A percentile compares a stretch with the other conserved stretches of the same genome.
Conservation (phyloP, 2,888 invertebrate species). For the Prosapia bicincta region DNA sequence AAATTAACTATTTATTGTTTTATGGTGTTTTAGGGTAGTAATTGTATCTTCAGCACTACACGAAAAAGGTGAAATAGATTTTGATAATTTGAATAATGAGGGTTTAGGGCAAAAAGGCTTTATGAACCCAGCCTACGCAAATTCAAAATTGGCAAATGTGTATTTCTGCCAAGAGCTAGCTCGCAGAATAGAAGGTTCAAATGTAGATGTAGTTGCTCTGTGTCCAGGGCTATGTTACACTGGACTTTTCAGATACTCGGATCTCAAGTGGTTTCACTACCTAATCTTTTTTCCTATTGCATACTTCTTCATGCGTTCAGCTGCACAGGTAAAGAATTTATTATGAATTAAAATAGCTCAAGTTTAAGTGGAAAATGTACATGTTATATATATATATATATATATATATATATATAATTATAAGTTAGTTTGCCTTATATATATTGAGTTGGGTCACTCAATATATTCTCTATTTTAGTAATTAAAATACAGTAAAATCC, state of each 20-base stretch:
- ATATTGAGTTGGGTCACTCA: too few species aligned
- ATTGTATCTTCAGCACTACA: constrained; percentile 68
- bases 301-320: constrained; percentile 65
- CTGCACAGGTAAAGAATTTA: constrained; percentile 67
- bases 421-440: too few species aligned
- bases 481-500: too few species aligned
- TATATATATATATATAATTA: too few species aligned
- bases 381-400: too few species aligned
- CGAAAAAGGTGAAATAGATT: constrained; percentile 63
- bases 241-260: constrained; percentile 63
- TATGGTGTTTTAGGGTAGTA: constrained; percentile 60
- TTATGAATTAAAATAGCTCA: constrained; percentile 20
- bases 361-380: too few species aligned
- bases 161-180: constrained; percentile 67
- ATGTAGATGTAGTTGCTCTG: constrained; percentile 62
- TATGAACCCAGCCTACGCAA: constrained; percentile 63
- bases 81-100: constrained; percentile 63
- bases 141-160: constrained; percentile 74
- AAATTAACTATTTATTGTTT: too few species aligned
- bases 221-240: constrained; percentile 82
- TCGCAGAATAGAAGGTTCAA: constrained; percentile 47
- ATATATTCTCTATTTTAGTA: too few species aligned
- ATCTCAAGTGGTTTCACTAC: constrained; percentile 67
- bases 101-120: constrained; percentile 47
- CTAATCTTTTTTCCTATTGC: constrained; percentile 66